phyloP scores from a whole-genome alignment of 1,140 invertebrate species.

The Penaeus chinensis region DNA sequence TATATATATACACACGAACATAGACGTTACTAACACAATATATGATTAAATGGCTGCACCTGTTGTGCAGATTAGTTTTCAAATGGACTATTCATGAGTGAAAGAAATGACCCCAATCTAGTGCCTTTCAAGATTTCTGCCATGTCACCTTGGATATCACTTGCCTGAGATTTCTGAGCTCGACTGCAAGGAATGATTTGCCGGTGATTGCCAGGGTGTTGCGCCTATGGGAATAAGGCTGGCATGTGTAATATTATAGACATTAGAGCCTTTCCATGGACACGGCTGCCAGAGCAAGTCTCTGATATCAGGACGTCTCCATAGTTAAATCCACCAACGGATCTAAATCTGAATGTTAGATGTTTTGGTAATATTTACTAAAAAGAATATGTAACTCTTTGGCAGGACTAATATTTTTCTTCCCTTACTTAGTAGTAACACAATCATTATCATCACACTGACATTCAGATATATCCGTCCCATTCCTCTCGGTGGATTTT shows the following conservation, averaged over 20 bases:
- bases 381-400: no score
- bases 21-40: background rate
- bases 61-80: background rate
- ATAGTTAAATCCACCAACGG: background rate
- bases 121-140: no score
- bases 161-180: background rate
- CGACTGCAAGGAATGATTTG: background rate
- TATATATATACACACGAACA: background rate
- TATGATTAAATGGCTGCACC: background rate
- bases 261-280: background rate
- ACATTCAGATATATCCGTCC: background rate
- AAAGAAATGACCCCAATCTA: background rate
- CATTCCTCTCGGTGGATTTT: background rate
- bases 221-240: conserved; percentile 24
- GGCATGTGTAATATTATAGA: conserved; percentile 48
- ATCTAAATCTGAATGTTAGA: no score
- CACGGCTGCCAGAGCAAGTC: background rate
- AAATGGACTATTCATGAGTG: background rate
- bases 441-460: background rate
- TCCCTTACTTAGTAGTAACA: no score
- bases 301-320: conserved; percentile 3
- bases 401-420: no score
- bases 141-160: background rate
- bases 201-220: background rate
- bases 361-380: no score